These are phyloP conservation scores for Euplexia lucipara DNA, from an alignment of 2,888 invertebrate species.

Conservation along the genomic window DNA sequence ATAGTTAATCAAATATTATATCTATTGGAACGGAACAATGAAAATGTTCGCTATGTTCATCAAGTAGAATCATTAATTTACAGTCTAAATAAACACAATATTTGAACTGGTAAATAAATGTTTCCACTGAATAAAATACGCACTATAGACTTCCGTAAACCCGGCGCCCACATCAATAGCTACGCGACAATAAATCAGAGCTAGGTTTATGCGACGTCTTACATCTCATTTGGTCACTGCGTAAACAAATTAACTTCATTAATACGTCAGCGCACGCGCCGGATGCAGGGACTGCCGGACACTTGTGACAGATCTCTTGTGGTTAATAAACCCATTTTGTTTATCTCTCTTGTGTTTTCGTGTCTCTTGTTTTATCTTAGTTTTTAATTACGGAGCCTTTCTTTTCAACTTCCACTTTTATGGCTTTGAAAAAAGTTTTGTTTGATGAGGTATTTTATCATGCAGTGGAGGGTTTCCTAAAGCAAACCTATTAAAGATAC, in stretches of 20 bases:
- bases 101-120: constrained; percentile 15
- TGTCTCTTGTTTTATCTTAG: constrained; percentile 36
- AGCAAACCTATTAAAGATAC: background rate
- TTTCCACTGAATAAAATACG: background rate
- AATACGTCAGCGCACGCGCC: constrained; percentile 30
- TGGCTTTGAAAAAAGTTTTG: constrained; percentile 7
- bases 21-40: too few relatives aligned
- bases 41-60: too few relatives aligned
- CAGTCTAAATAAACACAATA: background rate
- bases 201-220: constrained; percentile 42
- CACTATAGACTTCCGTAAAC: constrained; percentile 9
- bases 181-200: constrained; percentile 46
- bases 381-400: constrained; percentile 21
- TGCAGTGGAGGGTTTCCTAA: constrained; percentile 9
- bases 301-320: constrained; percentile 34
- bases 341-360: constrained; percentile 42
- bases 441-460: constrained; percentile 29
- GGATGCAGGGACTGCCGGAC: constrained; percentile 2
- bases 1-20: too few relatives aligned
- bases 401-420: constrained; percentile 21
- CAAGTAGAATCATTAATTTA: too few relatives aligned
- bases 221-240: constrained; percentile 58
- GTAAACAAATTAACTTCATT: constrained; percentile 64
- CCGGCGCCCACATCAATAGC: constrained; percentile 39
- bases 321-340: constrained; percentile 51